Evolutionary conservation across 2,797 vertebrate genomes (phyloP).

Genomic region (Sebastes iracundus): DNA sequence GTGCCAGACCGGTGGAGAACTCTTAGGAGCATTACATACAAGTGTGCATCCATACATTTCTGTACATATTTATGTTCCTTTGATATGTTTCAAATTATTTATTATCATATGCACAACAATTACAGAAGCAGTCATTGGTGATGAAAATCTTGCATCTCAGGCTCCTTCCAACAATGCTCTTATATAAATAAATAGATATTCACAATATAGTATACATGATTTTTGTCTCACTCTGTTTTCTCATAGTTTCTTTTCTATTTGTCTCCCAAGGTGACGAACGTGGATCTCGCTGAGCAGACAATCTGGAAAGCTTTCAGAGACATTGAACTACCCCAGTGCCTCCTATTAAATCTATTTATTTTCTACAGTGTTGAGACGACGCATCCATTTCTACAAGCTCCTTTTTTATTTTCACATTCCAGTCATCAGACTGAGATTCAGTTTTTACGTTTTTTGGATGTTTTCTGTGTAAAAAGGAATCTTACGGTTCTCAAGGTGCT

Average conservation of each 20-base stretch:
- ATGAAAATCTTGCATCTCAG: no score
- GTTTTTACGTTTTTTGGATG: conserved; percentile 1
- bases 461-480: conserved; percentile 32
- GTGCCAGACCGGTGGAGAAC: no score
- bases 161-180: neutral
- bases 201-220: fast-evolving
- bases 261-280: conserved; percentile 32
- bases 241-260: neutral
- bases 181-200: neutral
- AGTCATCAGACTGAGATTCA: conserved; percentile 9
- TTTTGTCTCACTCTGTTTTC: neutral
- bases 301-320: conserved; percentile 63
- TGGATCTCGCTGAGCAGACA: conserved; percentile 51
- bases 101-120: no score
- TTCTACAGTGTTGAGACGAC: conserved; percentile 45
- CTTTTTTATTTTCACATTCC: conserved; percentile 11
- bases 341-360: conserved; percentile 68
- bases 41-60: neutral
- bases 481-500: conserved; percentile 33
- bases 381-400: conserved; percentile 32
- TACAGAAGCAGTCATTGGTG: no score
- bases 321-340: conserved; percentile 70
- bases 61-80: neutral
- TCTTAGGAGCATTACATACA: neutral
- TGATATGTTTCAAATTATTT: neutral